Conservation (phyloP, 2,797 vertebrate species). For the Ctenopoma kingsleyae region DNA sequence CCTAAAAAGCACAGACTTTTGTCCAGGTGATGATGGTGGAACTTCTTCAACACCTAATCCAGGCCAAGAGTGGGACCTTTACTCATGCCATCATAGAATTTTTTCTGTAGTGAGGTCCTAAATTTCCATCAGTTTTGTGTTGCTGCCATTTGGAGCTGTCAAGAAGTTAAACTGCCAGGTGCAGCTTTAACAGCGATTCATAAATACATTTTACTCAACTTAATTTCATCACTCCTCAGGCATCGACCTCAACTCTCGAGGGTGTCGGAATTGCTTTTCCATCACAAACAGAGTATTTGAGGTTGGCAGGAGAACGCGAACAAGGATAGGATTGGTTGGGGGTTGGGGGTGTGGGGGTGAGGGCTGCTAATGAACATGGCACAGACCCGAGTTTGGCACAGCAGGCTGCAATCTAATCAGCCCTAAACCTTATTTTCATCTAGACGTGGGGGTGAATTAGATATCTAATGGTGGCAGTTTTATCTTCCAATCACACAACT, state of each 20-base stretch:
- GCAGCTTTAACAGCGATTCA: slow-evolving; percentile 54
- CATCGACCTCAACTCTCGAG: slow-evolving; percentile 48
- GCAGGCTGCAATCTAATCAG: slow-evolving; percentile 71
- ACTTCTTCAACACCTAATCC: slow-evolving; percentile 14
- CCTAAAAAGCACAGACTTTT: neutral
- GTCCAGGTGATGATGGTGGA: slow-evolving; percentile 6
- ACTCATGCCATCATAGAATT: slow-evolving; percentile 12
- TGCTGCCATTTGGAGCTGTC: slow-evolving; percentile 37
- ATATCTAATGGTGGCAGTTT: slow-evolving; percentile 59
- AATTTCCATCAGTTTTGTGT: slow-evolving; percentile 50
- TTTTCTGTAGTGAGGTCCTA: slow-evolving; percentile 1
- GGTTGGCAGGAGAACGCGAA: slow-evolving; percentile 43
- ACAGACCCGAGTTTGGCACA: slow-evolving; percentile 52
- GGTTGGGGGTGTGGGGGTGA: neutral
- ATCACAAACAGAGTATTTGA: slow-evolving; percentile 52
- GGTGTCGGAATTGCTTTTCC: slow-evolving; percentile 66
- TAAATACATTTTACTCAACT: slow-evolving; percentile 62
- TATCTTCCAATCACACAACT: slow-evolving; percentile 65
- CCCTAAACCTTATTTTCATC: slow-evolving; percentile 64
- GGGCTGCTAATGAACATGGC: slow-evolving; percentile 61
- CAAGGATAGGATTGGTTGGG: slow-evolving; percentile 47
- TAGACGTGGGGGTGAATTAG: slow-evolving; percentile 59
- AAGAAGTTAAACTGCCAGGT: slow-evolving; percentile 53
- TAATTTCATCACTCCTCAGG: slow-evolving; percentile 68
- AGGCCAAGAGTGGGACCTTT: neutral